Percentiles rank a stretch among this genome's conserved stretches.
phyloP scores from a whole-genome alignment of 2,797 vertebrate species.

The Tenualosa ilisha region DNA sequence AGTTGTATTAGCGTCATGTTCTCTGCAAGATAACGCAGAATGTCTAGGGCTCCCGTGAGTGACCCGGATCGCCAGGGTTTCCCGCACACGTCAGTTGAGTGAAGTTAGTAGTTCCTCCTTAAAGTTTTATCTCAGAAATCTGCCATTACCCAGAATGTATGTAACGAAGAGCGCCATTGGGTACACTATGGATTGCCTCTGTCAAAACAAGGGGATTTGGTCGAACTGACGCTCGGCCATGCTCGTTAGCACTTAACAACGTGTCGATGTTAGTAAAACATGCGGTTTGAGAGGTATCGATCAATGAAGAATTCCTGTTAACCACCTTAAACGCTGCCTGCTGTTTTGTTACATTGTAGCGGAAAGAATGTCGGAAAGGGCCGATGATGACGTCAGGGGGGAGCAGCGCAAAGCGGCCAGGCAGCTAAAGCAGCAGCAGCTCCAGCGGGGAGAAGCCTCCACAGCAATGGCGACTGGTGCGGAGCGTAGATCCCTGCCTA shows the following conservation, averaged over 20 bases:
- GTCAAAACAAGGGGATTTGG: constrained; percentile 17
- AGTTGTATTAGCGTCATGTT: constrained; percentile 16
- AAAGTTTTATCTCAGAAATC: constrained; percentile 49
- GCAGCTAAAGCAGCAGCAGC: constrained; percentile 82
- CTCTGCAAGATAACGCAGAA: constrained; percentile 18
- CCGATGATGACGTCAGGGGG: constrained; percentile 98
- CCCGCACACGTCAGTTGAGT: constrained; percentile 25
- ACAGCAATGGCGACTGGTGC: constrained; percentile 94
- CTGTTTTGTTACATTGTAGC: constrained; percentile 92
- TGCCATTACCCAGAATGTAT: constrained; percentile 29
- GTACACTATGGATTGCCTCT: constrained; percentile 24
- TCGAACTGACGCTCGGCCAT: constrained; percentile 2
- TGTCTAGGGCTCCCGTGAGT: constrained; percentile 25
- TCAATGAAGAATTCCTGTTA: constrained; percentile 61
- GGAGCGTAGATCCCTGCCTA: constrained; percentile 93
- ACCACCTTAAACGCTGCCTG: constrained; percentile 76
- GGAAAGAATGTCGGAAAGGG: constrained; percentile 99
- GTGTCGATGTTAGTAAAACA: constrained; percentile 22
- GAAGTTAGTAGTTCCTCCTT: constrained; percentile 42
- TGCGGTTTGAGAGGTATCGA: constrained; percentile 48
- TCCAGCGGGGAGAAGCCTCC: constrained; percentile 84
- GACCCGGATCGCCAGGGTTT: constrained; percentile 30
- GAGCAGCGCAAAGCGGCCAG: constrained; percentile 93
- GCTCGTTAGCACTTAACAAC: constrained; percentile 4
- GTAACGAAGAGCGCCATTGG: constrained; percentile 15